phyloP scores from a whole-genome alignment of 2,888 invertebrate species.

The Crepidodera aurea region DNA sequence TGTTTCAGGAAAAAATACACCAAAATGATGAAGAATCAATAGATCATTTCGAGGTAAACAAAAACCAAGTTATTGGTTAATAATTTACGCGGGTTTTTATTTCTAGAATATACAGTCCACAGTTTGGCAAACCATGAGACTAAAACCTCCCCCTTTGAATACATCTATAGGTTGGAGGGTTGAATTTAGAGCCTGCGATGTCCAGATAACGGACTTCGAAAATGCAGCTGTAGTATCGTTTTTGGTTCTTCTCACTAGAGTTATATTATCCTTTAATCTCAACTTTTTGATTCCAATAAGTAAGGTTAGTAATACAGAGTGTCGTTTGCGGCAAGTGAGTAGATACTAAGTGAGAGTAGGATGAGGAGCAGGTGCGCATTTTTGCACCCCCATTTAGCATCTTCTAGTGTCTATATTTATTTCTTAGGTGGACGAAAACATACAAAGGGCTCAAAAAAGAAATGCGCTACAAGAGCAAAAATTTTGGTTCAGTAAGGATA shows the following conservation, averaged over 20 bases:
- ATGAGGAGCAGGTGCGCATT: too few species aligned
- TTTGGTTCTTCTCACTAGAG: slow-evolving; percentile 95
- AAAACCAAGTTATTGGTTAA: too few species aligned
- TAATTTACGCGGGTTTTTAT: too few species aligned
- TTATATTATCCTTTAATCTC: slow-evolving; percentile 93
- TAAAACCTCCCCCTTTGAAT: slow-evolving; percentile 97
- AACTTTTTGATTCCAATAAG: slow-evolving; percentile 98
- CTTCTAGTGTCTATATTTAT: not conserved
- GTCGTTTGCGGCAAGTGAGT: not conserved
- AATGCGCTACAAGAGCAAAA: slow-evolving; percentile 84
- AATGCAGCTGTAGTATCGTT: slow-evolving; percentile 99
- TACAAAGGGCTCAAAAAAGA: slow-evolving; percentile 91
- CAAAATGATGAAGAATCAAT: slow-evolving; percentile 93
- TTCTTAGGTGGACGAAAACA: slow-evolving; percentile 86
- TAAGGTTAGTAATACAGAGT: slow-evolving; percentile 69
- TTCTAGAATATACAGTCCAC: slow-evolving; percentile 95
- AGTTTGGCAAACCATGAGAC: slow-evolving; percentile 99
- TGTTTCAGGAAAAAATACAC: slow-evolving; percentile 93
- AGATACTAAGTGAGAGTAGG: not conserved
- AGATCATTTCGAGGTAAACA: slow-evolving; percentile 93
- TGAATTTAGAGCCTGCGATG: slow-evolving; percentile 98
- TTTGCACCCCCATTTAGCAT: too few species aligned
- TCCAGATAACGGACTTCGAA: slow-evolving; percentile 98
- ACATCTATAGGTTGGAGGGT: slow-evolving; percentile 98
- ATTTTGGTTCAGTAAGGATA: slow-evolving; percentile 93